Percentiles rank a stretch among this genome's conserved stretches.
Conservation (phyloP, 1,140 invertebrate species). For the Papilio xuthus region DNA sequence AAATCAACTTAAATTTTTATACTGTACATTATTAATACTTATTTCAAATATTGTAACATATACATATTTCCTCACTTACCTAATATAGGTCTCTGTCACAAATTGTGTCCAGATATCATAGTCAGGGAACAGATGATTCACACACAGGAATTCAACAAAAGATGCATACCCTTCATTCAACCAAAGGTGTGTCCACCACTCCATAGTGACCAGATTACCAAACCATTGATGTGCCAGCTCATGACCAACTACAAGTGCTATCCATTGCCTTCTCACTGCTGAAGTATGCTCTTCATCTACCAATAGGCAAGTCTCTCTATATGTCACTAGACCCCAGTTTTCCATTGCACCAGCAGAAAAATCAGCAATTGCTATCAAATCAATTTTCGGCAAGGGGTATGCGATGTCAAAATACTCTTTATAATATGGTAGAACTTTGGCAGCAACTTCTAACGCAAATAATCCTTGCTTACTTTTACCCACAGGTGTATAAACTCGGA, state of each 20-base stretch:
- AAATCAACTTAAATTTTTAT: neutral
- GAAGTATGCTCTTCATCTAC: slow-evolving; percentile 94
- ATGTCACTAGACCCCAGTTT: slow-evolving; percentile 93
- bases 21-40: neutral
- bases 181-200: slow-evolving; percentile 93
- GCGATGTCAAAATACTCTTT: slow-evolving; percentile 97
- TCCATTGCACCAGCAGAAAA: slow-evolving; percentile 97
- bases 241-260: slow-evolving; percentile 93
- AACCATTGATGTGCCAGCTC: slow-evolving; percentile 96
- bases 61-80: slow-evolving; percentile 53
- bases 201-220: slow-evolving; percentile 95
- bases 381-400: slow-evolving; percentile 97
- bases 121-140: slow-evolving; percentile 93
- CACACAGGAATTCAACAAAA: slow-evolving; percentile 94
- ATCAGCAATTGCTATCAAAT: slow-evolving; percentile 97
- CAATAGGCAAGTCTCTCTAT: slow-evolving; percentile 90
- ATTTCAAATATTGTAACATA: neutral
- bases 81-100: slow-evolving; percentile 91
- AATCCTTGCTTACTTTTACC: slow-evolving; percentile 95
- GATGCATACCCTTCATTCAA: slow-evolving; percentile 97
- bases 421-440: slow-evolving; percentile 94
- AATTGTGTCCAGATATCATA: slow-evolving; percentile 97
- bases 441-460: slow-evolving; percentile 94
- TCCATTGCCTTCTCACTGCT: slow-evolving; percentile 91
- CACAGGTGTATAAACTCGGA: slow-evolving; percentile 95